phyloP scores from a whole-genome alignment of 2,113 vertebrate genomes.

The Vidua macroura region DNA sequence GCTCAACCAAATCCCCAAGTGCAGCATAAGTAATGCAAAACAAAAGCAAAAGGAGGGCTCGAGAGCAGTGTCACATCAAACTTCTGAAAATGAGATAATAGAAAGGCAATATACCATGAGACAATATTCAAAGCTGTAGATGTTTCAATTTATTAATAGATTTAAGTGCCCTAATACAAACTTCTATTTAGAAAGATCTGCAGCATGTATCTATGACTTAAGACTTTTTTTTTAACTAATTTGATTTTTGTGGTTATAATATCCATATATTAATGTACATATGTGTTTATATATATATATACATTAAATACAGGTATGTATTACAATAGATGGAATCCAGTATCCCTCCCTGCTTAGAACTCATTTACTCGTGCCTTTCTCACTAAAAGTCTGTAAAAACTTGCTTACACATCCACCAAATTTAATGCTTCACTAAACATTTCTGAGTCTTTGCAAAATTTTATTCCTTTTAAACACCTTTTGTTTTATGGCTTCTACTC shows the following conservation, averaged over 20 bases:
- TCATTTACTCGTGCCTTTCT: background rate
- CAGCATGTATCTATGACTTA: background rate
- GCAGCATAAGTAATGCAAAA: background rate
- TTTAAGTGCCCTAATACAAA: background rate
- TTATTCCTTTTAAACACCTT: background rate
- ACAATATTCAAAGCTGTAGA: background rate
- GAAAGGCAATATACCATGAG: background rate
- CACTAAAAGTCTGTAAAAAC: background rate
- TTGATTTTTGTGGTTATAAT: background rate
- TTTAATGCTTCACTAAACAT: background rate
- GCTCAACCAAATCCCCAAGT: background rate
- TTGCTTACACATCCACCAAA: background rate
- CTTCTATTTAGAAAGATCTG: background rate
- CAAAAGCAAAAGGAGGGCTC: background rate
- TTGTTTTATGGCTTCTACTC: background rate
- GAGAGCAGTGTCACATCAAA: background rate
- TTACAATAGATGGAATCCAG: background rate
- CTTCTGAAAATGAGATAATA: background rate
- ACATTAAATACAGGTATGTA: background rate
- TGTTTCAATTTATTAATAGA: background rate
- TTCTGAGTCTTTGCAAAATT: background rate
- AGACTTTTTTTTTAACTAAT: background rate
- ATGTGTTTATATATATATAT: background rate
- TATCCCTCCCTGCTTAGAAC: background rate
- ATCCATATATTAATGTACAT: background rate